Base-by-base conservation (phyloP, 2,888 invertebrate genomes). In the Hyppa rectilinea region DNA sequence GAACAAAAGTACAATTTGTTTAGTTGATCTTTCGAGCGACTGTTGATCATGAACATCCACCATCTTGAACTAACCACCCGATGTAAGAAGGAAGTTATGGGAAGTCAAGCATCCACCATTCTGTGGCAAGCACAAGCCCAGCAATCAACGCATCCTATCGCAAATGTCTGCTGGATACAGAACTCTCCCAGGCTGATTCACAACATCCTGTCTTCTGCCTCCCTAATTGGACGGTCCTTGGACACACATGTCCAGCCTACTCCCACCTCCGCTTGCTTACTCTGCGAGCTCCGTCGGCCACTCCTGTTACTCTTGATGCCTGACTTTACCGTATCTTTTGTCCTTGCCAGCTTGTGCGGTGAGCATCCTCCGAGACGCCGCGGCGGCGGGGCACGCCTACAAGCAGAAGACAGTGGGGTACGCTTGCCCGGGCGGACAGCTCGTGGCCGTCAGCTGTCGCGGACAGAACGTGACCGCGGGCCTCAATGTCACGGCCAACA, bases 371-470 rank as follows among this genome's bases (percentile, higher is more conserved):
- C 69, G 68, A 29, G 69, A 29, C 9, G 17, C 69, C 0, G 64
- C 5, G n/a, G 1, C 17, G 4, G 20, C 20, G 6, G 75, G 38
- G 0, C 38, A 0, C 0, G n/a, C 31, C 3, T 71, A 47, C 45
- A 31, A 26, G 14, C 14, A 17, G 1, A n/a, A 17, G 3, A 6
- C 2, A 10, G 6, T 71, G 0, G 4, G 0, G 10, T 45, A 23
- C n/a, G 3, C 17, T 10, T 53, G 45, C 17, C n/a, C 75, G 20
- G 34, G 12, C 1, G 75, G n/a, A 20, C 9, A 20, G 36, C 49
- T 73, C 6, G 5, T 17, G 3, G 23, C 20, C 45, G 36, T 71
- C 10, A 9, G 3, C 26, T 71, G 71, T 5, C 71, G 65, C 20
- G 71, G 75, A 2, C 4, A 4, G 4, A 0, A 3, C 20, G 45